These are phyloP conservation scores for Molothrus aeneus DNA, from an alignment of 2,797 vertebrate species.

Conservation along the genomic window DNA sequence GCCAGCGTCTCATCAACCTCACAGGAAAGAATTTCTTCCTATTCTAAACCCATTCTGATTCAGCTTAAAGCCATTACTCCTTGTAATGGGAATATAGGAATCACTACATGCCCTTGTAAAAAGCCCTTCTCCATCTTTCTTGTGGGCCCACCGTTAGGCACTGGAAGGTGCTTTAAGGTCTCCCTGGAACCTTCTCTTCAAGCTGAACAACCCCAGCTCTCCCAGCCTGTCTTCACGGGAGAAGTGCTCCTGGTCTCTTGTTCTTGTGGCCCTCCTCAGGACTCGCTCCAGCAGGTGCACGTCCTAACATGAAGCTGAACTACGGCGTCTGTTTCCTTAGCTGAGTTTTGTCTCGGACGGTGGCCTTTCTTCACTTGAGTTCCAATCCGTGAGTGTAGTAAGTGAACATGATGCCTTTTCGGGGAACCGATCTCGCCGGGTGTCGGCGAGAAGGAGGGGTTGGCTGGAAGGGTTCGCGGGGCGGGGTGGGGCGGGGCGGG, in stretches of 20 bases:
- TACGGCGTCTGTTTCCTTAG: fast-evolving
- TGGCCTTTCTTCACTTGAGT: fast-evolving
- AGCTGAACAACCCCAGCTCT: background rate
- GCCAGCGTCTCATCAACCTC: background rate
- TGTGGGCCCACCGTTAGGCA: too few relatives aligned
- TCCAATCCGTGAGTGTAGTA: fast-evolving
- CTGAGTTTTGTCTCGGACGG: background rate
- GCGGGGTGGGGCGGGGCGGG: background rate
- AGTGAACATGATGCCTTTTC: fast-evolving
- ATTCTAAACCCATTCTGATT: background rate
- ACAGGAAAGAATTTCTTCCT: background rate
- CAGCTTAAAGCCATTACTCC: background rate
- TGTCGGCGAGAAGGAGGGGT: too few relatives aligned
- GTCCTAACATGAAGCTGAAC: background rate
- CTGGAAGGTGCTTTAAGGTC: background rate
- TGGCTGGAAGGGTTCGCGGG: background rate
- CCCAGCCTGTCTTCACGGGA: background rate
- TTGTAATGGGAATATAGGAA: background rate
- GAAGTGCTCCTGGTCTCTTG: background rate
- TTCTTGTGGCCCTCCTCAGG: background rate
- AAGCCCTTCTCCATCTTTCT: background rate
- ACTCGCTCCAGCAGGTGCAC: background rate
- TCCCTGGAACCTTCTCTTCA: background rate
- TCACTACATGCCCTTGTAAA: background rate
- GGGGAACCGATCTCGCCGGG: fast-evolving